A percentile compares a stretch with the other conserved stretches of the same genome.
Conservation (phyloP, 2,797 vertebrate genomes). For the Malurus splendens region DNA sequence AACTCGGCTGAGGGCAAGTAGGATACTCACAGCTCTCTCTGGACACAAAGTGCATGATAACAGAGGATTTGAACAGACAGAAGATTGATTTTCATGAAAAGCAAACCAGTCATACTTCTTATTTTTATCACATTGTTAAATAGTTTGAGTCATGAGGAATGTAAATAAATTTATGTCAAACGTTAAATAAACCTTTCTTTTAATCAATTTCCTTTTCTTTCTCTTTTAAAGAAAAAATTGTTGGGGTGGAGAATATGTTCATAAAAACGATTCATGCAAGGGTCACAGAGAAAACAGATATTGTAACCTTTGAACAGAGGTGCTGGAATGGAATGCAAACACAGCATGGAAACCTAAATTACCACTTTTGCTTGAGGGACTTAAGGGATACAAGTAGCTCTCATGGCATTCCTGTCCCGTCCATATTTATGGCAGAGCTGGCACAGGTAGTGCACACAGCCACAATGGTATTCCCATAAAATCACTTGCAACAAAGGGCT, state of each 20-base stretch:
- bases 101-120: neutral
- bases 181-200: neutral
- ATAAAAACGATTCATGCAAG: neutral
- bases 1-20: neutral
- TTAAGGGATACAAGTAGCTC: neutral
- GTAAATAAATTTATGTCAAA: neutral
- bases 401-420: neutral
- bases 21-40: neutral
- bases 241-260: neutral
- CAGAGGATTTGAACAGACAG: neutral
- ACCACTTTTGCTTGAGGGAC: neutral
- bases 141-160: neutral
- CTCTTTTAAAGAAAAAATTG: neutral
- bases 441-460: neutral
- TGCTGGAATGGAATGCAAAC: neutral
- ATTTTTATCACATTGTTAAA: neutral
- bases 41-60: neutral
- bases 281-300: neutral
- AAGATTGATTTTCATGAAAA: neutral
- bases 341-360: neutral
- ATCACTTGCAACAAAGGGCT: neutral
- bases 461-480: rapidly evolving
- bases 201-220: neutral
- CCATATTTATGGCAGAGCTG: neutral
- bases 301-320: neutral